Evolutionary conservation across 2,113 vertebrate species (phyloP), one percentile per base, ranked within the genome.

Genomic region (Panthera tigris): DNA sequence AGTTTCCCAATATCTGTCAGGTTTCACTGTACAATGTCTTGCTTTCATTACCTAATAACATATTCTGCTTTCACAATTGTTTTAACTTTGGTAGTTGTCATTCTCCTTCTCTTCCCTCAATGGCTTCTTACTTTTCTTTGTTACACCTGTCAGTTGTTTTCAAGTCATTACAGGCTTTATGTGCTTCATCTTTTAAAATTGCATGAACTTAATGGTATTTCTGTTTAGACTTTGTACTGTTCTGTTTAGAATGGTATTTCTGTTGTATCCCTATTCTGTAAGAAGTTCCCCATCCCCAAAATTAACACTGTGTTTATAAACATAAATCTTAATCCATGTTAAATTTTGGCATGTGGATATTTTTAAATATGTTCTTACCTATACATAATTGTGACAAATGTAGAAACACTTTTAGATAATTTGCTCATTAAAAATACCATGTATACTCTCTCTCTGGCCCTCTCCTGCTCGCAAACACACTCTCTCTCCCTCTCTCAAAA

Each of bases 41-140:
- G 1, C 21, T 95, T 96, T 92, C 27, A 48, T 6, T 93, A n/a
- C 57, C 73, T 57, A 69, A 66, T 87, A 69, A 83, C 48, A 74
- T 39, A 52, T 4, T 91, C 31, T 33, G 12, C 15, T 86, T 89
- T 65, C 8, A 81, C 25, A 89, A 41, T 66, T 68, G n/a, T 50
- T 97, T 95, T 84, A 79, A 83, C 27, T 91, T 85, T 82, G 14
- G 31, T 55, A 10, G 19, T 55, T 92, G 15, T 45, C 61, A 63
- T 81, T 66, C 9, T 68, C 25, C 2, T 90, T 78, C 78, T 57
- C 29, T 39, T 19, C n/a, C 45, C n/a, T 78, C 33, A 86, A 61
- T 85, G 89, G 27, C 50, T 88, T 96, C 61, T 71, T 55, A 73
- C 57, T 95, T 74, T 88, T 69, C 13, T 71, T 71, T 90, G 82